Percentiles rank a stretch among this genome's conserved stretches.
phyloP scores from a whole-genome alignment of 2,888 invertebrate genomes.

The Polymixis lichenea region DNA sequence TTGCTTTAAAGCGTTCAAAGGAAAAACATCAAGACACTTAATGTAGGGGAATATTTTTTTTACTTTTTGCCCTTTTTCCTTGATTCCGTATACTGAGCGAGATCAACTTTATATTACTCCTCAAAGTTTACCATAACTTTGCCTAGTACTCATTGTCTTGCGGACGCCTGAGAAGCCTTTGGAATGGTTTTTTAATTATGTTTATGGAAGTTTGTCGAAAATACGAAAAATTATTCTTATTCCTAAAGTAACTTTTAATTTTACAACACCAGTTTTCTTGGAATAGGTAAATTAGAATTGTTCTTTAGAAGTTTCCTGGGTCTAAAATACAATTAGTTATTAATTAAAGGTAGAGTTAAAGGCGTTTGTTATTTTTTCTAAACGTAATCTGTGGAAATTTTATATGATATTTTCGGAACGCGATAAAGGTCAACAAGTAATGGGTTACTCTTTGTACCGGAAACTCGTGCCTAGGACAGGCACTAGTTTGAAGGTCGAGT shows the following conservation, averaged over 20 bases:
- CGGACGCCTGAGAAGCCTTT: slow-evolving; percentile 69
- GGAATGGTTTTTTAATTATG: slow-evolving; percentile 78
- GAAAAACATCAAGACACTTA: slow-evolving; percentile 49
- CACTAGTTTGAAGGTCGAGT: not conserved
- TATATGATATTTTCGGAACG: not conserved
- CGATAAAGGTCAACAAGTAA: not conserved
- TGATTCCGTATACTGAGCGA: slow-evolving; percentile 46
- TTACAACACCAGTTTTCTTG: slow-evolving; percentile 12
- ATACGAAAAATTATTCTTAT: slow-evolving; percentile 65
- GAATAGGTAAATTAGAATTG: not conserved
- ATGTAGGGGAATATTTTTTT: slow-evolving; percentile 37
- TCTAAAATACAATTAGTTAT: not conserved
- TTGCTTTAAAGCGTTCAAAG: slow-evolving; percentile 56
- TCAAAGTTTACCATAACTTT: slow-evolving; percentile 67
- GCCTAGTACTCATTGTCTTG: slow-evolving; percentile 69
- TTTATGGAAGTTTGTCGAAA: slow-evolving; percentile 64
- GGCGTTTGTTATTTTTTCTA: not conserved
- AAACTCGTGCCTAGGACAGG: not conserved
- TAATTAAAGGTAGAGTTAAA: not conserved
- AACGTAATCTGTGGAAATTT: not conserved
- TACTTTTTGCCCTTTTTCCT: slow-evolving; percentile 44
- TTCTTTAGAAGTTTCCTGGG: not conserved
- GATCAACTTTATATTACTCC: slow-evolving; percentile 69
- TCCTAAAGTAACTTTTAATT: slow-evolving; percentile 45
- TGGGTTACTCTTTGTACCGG: not conserved